Evolutionary conservation across 2,797 vertebrate genomes (phyloP), one percentile per base, ranked within the genome.

Genomic region (Notamacropus eugenii): DNA sequence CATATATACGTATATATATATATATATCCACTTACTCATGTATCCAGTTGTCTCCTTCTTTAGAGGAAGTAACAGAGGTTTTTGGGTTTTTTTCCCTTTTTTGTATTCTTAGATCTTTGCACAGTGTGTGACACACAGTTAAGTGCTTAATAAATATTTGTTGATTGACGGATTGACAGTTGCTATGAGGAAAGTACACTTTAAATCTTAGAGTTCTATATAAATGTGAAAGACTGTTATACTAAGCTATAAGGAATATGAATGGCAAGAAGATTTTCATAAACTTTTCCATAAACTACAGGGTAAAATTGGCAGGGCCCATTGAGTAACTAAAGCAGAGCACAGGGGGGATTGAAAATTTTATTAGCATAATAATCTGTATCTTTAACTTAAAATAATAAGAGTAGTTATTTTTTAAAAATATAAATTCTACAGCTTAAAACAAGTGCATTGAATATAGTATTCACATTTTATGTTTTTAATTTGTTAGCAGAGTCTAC

Each of bases 371-470:
- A 94, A 97, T 96, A 96, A 97, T 93, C 94, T 93, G 4, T 52
- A 67, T 34, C 90, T 93, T 6, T 52, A 92, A 62, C 92, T 95
- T 92, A 28, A 57, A 96, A 95, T 62, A 95, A 97, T 90, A 52
- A 93, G 92, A 55, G 4, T 2, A 8, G 28, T 24, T 91, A 82
- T 91, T 95, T 94, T 92, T 46, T 90, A 93, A 93, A 93, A 95
- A 56, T 19, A 31, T 93, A 90, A 19, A 16, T 9, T 95, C 67
- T 92, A 52, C 8, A 55, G 93, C 94, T 96, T 96, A 96, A 97
- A 94, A 91, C 92, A 93, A n/a, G 62, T 67, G 54, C 59, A 93
- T 96, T 97, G 95, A 97, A 96, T 96, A 96, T 95, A 96, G 94
- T 31, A 58, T 55, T 62, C 62, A 92, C 94, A 91, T 94, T 55